These are phyloP conservation scores for human (Homo sapiens) DNA, from an alignment of 2,113 vertebrate species.

Conservation along the genomic window DNA sequence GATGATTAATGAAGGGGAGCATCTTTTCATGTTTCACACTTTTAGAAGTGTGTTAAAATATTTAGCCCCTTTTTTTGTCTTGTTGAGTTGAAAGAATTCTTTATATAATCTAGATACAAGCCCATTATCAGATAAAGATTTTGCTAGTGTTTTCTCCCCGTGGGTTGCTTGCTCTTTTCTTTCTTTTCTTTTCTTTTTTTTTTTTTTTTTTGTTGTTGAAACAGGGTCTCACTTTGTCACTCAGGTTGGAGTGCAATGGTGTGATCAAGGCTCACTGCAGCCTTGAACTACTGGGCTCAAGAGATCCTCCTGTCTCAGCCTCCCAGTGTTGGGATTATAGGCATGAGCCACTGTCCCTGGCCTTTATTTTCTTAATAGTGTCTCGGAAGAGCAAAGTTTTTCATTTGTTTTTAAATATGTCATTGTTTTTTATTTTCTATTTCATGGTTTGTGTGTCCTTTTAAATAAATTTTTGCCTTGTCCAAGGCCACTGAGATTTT, in stretches of 20 bases:
- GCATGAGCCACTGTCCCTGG: too few species aligned
- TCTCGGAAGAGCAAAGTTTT: not conserved
- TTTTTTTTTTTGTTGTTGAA: too few species aligned
- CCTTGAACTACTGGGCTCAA: too few species aligned
- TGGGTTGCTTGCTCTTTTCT: not conserved
- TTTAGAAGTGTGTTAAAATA: not conserved
- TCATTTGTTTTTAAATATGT: not conserved
- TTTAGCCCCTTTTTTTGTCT: too few species aligned
- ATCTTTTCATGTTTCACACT: not conserved
- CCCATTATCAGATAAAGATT: not conserved
- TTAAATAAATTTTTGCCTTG: not conserved
- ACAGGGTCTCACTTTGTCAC: too few species aligned
- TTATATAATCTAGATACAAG: not conserved
- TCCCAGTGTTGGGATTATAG: too few species aligned
- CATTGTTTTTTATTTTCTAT: not conserved
- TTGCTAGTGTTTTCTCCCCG: not conserved
- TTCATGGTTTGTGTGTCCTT: not conserved
- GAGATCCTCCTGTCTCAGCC: too few species aligned
- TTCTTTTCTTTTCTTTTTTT: too few species aligned
- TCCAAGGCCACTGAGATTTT: not conserved
- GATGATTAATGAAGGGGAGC: not conserved
- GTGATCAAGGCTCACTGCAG: too few species aligned
- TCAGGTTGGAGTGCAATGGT: too few species aligned
- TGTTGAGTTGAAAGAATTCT: too few species aligned
- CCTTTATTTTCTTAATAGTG: not conserved